Percentiles rank a stretch among this genome's conserved stretches.
Evolutionary conservation across 2,797 vertebrate genomes (phyloP).

Genomic region (Darevskia mixta): DNA sequence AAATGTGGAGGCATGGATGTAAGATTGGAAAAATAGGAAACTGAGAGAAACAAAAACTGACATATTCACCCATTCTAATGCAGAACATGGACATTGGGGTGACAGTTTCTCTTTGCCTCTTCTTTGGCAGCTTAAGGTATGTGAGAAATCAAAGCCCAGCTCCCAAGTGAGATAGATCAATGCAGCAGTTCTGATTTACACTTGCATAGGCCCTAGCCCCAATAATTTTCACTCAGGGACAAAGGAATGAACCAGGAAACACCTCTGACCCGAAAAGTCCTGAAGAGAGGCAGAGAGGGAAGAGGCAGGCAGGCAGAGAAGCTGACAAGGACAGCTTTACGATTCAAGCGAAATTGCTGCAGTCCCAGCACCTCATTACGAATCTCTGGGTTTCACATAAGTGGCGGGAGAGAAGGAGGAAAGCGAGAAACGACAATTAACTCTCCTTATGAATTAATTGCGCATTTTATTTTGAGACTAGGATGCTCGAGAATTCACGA

Average conservation of each 20-base stretch:
- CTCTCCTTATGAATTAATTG: conserved; percentile 73
- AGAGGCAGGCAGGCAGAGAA: conserved; percentile 43
- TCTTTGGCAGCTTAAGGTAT: conserved; percentile 47
- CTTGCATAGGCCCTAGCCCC: conserved; percentile 30
- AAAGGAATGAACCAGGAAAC: conserved; percentile 62
- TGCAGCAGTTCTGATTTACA: background rate
- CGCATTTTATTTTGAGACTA: conserved; percentile 60
- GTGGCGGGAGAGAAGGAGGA: conserved; percentile 20
- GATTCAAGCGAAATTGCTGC: conserved; percentile 20
- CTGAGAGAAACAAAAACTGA: too few species aligned
- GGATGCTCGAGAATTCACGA: conserved; percentile 56
- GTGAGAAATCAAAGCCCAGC: background rate
- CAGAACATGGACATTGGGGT: conserved; percentile 39
- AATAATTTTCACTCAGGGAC: conserved; percentile 42
- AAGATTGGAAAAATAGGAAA: too few species aligned
- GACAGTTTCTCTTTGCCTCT: conserved; percentile 8
- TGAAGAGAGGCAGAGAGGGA: conserved; percentile 37
- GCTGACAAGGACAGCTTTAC: conserved; percentile 21
- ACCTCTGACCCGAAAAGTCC: conserved; percentile 59
- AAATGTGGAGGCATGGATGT: too few species aligned
- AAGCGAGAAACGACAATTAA: conserved; percentile 42
- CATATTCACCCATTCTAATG: too few species aligned
- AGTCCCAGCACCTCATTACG: conserved; percentile 11
- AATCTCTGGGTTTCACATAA: fast-evolving
- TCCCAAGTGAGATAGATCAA: conserved; percentile 16